Base-by-base conservation (phyloP, 2,113 vertebrate genomes). In the Polypterus bichir region DNA sequence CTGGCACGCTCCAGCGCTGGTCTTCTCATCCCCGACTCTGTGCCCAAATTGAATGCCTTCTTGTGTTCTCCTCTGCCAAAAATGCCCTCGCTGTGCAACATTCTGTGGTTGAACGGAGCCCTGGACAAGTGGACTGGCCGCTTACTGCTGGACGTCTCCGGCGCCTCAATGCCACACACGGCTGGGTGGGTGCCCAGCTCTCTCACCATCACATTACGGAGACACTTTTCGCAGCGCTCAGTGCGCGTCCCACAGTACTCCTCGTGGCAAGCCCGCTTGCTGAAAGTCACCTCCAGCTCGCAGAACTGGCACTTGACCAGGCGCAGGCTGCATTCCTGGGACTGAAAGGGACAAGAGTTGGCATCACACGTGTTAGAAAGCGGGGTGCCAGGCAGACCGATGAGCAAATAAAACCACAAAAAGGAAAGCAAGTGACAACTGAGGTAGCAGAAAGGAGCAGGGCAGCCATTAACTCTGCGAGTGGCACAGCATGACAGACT, bases 231-330 rank as follows among this genome's bases (percentile, higher is more conserved):
- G 57, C 94, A 98, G 1, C 74, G 82, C 76, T 99, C 94, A 0
- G 93, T 98, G 60, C 94, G 82, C 4, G 94, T 84, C 0, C 94
- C 94, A 3, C 94, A 99, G 73, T 91, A 99, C 9, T 89, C 86
- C 64, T 96, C 91, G 0, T 99, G 95, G 5, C 93, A 89, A 74
- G 78, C 82, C 10, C 91, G 81, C 68, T 91, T 90, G 71, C 73
- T 77, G 71, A 86, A 88, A 46, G 81, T 68, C 9, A 97, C 82
- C 76, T 93, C 92, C 63, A 99, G 76, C 64, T 92, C 89, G 47
- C 95, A 97, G 75, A 89, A 95, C 72, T 83, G 92, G 73, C 96
- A 99, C 1, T 85, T 71, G 3, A 83, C 80, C 49, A 91, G 76
- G 0, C 93, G 86, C 76, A 93, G 81, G 27, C 86, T 76, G 66